Evolutionary conservation across 2,888 invertebrate genomes (phyloP).

Genomic region (Mystacides longicornis): DNA sequence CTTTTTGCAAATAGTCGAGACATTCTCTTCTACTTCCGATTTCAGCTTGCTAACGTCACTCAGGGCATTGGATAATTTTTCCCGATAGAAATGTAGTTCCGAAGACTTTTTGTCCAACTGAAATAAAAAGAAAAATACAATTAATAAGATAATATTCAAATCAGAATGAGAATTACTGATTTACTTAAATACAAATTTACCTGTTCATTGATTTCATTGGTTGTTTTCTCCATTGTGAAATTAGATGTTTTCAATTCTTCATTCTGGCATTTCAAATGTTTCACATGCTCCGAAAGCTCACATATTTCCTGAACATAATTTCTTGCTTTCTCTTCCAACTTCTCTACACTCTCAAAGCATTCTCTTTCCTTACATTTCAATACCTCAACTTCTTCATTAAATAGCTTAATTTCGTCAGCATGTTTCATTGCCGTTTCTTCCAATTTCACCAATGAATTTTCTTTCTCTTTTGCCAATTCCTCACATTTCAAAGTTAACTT

Average conservation of each 20-base stretch:
- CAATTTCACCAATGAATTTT: conserved; percentile 7
- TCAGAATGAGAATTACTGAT: neutral
- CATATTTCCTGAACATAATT: neutral
- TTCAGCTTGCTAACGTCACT: neutral
- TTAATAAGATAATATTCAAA: neutral
- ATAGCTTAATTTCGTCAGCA: neutral
- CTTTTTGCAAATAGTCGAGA: neutral
- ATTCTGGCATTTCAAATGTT: neutral
- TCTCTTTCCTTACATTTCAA: neutral
- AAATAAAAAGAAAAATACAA: neutral
- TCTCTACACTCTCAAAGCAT: neutral
- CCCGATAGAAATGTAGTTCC: neutral
- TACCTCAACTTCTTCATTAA: neutral
- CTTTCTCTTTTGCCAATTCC: conserved; percentile 16
- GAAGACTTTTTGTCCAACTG: neutral
- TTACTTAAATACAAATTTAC: neutral
- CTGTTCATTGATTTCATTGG: neutral
- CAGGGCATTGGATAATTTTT: neutral
- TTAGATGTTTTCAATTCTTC: neutral
- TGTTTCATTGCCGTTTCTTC: conserved; percentile 5
- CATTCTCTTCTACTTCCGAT: neutral
- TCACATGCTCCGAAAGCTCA: neutral
- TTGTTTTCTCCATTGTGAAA: neutral
- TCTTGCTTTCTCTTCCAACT: neutral
- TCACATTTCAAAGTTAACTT: neutral